Base-by-base conservation (phyloP, 2,113 vertebrate genomes). In the Seriola aureovittata region DNA sequence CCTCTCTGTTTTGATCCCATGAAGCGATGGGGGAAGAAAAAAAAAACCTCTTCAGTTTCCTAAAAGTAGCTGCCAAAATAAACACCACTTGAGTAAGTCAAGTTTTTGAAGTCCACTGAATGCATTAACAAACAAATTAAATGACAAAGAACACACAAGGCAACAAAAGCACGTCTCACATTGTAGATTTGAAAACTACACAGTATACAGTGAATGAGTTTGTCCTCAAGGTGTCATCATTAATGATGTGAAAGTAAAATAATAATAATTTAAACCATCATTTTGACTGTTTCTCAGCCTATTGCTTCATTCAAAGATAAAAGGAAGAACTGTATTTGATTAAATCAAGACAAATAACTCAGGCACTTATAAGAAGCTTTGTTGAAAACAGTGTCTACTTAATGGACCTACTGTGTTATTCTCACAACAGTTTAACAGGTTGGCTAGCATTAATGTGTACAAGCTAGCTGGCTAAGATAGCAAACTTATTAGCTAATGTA, bases 61-160 rank as follows among this genome's bases (percentile, higher is more conserved):
- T 70, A 3, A 55, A 85, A 71, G 75, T 42, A 32, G 42, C 64
- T 68, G 81, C 82, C 70, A 86, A 84, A 75, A 81, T 67, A 83
- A 86, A 87, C 62, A 65, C 48, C 82, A 36, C 48, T 86, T 38
- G 73, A 78, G 44, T 34, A 42, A 3, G 73, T 65, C 14, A 5
- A n/a, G 54, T 62, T 64, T 36, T 19, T 68, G 46, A 48, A 79
- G 64, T 34, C 54, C 70, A 23, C 14, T 70, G 74, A 63, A 75
- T 14, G 40, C 11, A 32, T 54, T 9, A 50, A 13, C 60, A 64
- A 48, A 68, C 57, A n/a, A 4, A 65, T 85, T 32, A 71, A 66
- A 76, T 62, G 65, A 62, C 54, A 46, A 46, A 38, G 29, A 44
- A 71, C 9, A 84, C 62, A 70, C 52, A 58, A 42, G 34, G 63